These are phyloP conservation scores for Dichetophora obliterata DNA, from an alignment of 2,888 invertebrate species.

Conservation along the genomic window DNA sequence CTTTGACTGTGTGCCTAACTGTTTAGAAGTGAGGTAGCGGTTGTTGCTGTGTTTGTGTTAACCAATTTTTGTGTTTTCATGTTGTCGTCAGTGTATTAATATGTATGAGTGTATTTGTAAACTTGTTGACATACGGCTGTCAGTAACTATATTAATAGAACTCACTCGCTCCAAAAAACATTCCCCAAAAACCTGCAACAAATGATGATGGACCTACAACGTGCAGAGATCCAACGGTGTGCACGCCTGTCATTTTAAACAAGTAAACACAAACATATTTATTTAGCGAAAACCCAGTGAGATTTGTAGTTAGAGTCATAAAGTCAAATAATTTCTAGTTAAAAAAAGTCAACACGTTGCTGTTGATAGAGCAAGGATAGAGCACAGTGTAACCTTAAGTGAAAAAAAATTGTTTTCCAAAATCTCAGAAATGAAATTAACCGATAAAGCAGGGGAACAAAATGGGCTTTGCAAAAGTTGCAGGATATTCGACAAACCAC, in stretches of 20 bases:
- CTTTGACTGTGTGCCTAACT: neutral
- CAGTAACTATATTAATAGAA: slow-evolving; percentile 13
- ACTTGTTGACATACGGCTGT: slow-evolving; percentile 18
- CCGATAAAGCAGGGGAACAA: no score
- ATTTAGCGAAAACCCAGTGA: neutral
- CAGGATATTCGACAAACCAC: no score
- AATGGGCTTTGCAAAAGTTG: no score
- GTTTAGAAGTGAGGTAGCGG: neutral
- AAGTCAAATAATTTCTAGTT: slow-evolving; percentile 25
- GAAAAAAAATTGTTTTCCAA: no score
- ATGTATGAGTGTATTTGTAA: neutral
- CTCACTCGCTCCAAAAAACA: neutral
- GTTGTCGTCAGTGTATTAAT: neutral
- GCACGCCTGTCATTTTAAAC: neutral
- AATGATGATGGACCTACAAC: neutral
- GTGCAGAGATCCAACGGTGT: neutral
- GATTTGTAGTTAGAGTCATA: neutral
- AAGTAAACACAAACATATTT: slow-evolving; percentile 5
- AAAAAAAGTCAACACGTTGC: neutral
- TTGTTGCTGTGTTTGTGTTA: neutral
- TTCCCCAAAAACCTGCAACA: neutral
- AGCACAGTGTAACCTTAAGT: no score
- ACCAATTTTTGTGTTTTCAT: neutral
- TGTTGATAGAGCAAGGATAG: no score
- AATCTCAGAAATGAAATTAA: no score